Evolutionary conservation across 2,113 vertebrate species (phyloP).

Genomic region (Coptodon rendalli): DNA sequence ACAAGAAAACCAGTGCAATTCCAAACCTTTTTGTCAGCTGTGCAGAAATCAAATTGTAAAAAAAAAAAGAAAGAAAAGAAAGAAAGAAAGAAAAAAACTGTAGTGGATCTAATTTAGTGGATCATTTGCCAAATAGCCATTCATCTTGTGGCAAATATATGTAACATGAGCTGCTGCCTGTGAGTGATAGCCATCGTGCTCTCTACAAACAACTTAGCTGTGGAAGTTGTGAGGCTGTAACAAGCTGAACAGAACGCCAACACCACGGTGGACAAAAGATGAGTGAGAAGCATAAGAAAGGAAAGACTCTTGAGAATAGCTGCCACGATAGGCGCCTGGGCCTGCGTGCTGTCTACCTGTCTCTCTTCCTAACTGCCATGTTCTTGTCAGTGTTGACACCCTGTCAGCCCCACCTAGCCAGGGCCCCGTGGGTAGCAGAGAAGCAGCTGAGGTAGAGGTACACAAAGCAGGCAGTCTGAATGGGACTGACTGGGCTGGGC

Average conservation of each 20-base stretch:
- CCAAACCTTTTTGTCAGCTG: not conserved
- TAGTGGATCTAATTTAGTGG: not conserved
- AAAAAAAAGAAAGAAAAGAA: not conserved
- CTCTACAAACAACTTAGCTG: constrained; percentile 1
- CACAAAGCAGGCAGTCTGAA: constrained; percentile 70
- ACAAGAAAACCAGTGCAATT: not conserved
- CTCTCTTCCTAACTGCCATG: constrained; percentile 52
- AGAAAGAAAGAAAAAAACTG: not conserved
- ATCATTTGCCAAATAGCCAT: constrained; percentile 3
- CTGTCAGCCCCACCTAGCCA: constrained; percentile 61
- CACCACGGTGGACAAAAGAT: constrained; percentile 52
- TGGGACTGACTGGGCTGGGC: constrained; percentile 59
- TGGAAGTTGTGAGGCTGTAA: constrained; percentile 34
- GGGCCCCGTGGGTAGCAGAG: constrained; percentile 57
- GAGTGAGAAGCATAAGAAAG: constrained; percentile 51
- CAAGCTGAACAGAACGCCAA: constrained; percentile 49
- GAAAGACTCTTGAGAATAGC: constrained; percentile 51
- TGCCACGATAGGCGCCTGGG: constrained; percentile 63
- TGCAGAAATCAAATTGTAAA: not conserved
- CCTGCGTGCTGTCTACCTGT: constrained; percentile 57
- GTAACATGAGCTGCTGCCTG: constrained; percentile 13
- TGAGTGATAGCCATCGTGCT: not conserved
- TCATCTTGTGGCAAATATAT: not conserved
- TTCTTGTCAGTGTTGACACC: constrained; percentile 60
- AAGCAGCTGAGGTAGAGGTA: constrained; percentile 50